phyloP scores from a whole-genome alignment of 2,797 vertebrate species.

The Argya squamiceps region DNA sequence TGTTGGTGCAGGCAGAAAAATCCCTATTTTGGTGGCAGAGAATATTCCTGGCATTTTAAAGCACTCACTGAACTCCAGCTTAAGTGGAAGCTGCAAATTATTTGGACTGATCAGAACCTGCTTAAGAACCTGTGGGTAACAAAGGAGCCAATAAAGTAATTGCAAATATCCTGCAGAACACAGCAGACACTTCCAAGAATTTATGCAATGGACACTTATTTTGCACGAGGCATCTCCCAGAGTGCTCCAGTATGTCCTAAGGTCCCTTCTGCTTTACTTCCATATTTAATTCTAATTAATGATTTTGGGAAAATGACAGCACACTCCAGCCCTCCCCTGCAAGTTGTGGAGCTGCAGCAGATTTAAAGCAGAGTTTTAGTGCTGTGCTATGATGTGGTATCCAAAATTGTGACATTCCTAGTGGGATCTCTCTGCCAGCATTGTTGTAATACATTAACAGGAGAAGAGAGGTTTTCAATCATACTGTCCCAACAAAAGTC shows the following conservation, averaged over 20 bases:
- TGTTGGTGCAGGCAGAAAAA: not conserved
- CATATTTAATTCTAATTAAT: not conserved
- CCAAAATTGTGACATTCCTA: not conserved
- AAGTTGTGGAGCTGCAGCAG: not conserved
- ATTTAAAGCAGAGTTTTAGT: not conserved
- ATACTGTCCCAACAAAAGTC: not conserved
- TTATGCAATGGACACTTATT: not conserved
- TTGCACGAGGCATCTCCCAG: not conserved
- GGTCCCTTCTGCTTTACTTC: not conserved
- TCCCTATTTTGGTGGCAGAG: not conserved
- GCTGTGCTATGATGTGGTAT: not conserved
- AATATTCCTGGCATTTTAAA: not conserved
- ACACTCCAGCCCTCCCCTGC: not conserved
- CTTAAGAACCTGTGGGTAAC: not conserved
- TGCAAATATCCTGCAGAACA: not conserved
- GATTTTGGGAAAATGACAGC: not conserved
- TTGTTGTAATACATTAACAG: not conserved
- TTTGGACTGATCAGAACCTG: not conserved
- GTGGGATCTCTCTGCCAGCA: not conserved
- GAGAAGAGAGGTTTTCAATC: not conserved
- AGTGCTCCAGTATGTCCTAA: not conserved
- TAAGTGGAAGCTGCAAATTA: not conserved
- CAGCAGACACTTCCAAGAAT: not conserved
- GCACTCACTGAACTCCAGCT: not conserved
- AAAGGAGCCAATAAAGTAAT: not conserved